Evolutionary conservation across 2,888 invertebrate genomes (phyloP).

Genomic region (Ptychoptera contaminata): DNA sequence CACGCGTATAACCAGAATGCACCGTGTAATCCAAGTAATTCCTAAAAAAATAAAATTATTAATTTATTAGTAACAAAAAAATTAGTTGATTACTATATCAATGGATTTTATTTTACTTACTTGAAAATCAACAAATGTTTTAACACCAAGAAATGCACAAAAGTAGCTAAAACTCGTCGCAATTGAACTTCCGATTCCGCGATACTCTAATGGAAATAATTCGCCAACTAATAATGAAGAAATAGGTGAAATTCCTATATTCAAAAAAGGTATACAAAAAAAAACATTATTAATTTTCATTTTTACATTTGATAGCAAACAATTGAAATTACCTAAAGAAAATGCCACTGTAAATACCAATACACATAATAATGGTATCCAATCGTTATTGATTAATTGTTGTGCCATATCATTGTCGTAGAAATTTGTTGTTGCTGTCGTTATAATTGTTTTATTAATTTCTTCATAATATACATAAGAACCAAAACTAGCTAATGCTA

Average conservation of each 20-base stretch:
- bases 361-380: slow-evolving; percentile 71
- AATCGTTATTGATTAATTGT: slow-evolving; percentile 45
- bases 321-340: slow-evolving; percentile 42
- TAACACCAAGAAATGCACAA: slow-evolving; percentile 73
- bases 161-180: slow-evolving; percentile 76
- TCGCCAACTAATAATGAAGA: slow-evolving; percentile 74
- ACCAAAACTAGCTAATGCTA: slow-evolving; percentile 73
- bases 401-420: slow-evolving; percentile 14
- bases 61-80: too few species aligned
- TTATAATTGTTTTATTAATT: slow-evolving; percentile 32
- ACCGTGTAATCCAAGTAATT: slow-evolving; percentile 59
- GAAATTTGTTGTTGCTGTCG: slow-evolving; percentile 7
- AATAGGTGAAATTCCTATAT: slow-evolving; percentile 61
- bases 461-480: slow-evolving; percentile 71
- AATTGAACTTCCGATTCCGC: slow-evolving; percentile 75
- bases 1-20: slow-evolving; percentile 82
- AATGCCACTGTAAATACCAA: slow-evolving; percentile 73
- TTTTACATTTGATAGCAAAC: background rate
- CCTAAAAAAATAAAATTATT: slow-evolving; percentile 15
- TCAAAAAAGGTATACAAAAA: background rate
- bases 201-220: slow-evolving; percentile 64
- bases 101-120: too few species aligned
- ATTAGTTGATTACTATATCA: too few species aligned
- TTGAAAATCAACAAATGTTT: slow-evolving; percentile 72
- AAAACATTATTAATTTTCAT: background rate